phyloP scores from a whole-genome alignment of 2,797 vertebrate species.

The Loriculus beryllinus region DNA sequence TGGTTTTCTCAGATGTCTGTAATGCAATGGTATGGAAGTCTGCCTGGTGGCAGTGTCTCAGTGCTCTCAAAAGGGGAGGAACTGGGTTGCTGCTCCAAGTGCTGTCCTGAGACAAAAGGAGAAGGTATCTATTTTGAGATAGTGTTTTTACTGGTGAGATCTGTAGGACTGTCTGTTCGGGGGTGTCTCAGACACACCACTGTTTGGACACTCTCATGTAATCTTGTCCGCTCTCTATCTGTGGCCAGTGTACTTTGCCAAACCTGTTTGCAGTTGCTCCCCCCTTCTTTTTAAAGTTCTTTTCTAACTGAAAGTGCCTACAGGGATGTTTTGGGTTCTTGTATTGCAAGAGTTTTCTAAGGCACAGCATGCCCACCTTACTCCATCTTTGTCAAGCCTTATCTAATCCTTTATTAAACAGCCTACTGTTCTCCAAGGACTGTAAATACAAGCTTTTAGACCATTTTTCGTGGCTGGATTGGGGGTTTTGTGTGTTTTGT shows the following conservation, averaged over 20 bases:
- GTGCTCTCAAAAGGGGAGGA: background rate
- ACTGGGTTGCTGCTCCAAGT: background rate
- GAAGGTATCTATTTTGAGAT: background rate
- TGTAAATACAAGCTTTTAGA: background rate
- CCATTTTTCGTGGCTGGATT: background rate
- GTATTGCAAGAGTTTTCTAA: background rate
- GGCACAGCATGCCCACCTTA: conserved; percentile 8
- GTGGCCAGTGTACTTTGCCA: background rate
- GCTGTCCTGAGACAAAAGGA: background rate
- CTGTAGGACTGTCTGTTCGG: background rate
- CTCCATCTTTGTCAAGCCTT: conserved; percentile 18
- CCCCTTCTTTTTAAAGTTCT: background rate
- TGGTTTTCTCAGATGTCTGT: background rate
- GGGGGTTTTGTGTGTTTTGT: background rate
- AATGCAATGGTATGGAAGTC: rapidly evolving
- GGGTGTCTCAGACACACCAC: rapidly evolving
- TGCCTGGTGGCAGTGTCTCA: rapidly evolving
- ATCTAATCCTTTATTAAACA: conserved; percentile 40
- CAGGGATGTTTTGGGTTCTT: background rate
- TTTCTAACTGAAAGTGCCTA: background rate
- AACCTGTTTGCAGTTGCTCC: background rate
- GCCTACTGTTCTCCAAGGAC: background rate
- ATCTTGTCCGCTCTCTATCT: background rate
- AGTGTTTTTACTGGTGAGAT: background rate
- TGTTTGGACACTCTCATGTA: background rate